These are phyloP conservation scores for Trachymyrmex cornetzi DNA, from an alignment of 1,140 invertebrate species.

Conservation along the genomic window DNA sequence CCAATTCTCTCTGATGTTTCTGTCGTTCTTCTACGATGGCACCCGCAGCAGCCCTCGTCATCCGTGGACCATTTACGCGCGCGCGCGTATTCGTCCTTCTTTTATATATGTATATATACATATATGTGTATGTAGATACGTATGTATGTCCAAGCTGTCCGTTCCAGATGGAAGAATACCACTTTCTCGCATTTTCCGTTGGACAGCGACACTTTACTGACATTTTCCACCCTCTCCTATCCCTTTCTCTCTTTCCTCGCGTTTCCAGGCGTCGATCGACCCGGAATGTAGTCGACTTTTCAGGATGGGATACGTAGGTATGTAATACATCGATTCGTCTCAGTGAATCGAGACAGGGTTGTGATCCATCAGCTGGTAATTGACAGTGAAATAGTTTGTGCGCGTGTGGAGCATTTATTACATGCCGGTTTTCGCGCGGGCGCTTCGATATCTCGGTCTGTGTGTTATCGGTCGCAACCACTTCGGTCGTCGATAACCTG, in stretches of 20 bases:
- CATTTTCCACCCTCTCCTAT: constrained; percentile 52
- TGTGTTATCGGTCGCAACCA: constrained; percentile 40
- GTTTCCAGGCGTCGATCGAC: constrained; percentile 40
- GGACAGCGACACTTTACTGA: constrained; percentile 56
- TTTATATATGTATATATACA: constrained; percentile 15
- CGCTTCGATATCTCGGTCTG: constrained; percentile 44
- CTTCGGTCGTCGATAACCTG: constrained; percentile 21
- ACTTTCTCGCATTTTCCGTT: constrained; percentile 64
- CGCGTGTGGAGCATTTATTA: constrained; percentile 44
- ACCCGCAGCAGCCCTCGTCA: constrained; percentile 21
- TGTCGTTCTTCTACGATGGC: not conserved
- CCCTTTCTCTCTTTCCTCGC: not conserved
- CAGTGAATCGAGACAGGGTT: constrained; percentile 16
- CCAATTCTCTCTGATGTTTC: not conserved
- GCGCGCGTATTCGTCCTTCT: constrained; percentile 21
- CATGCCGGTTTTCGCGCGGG: constrained; percentile 7
- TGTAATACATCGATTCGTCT: constrained; percentile 27
- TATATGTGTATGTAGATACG: constrained; percentile 16
- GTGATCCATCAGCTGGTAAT: constrained; percentile 60
- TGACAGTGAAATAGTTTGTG: constrained; percentile 62
- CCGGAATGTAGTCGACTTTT: constrained; percentile 58
- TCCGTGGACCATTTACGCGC: constrained; percentile 42
- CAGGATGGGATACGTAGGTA: constrained; percentile 37
- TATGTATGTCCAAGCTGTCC: constrained; percentile 21
- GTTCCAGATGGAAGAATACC: constrained; percentile 58